Base-by-base conservation (phyloP, 2,113 vertebrate species). In the Lasiurus borealis region DNA sequence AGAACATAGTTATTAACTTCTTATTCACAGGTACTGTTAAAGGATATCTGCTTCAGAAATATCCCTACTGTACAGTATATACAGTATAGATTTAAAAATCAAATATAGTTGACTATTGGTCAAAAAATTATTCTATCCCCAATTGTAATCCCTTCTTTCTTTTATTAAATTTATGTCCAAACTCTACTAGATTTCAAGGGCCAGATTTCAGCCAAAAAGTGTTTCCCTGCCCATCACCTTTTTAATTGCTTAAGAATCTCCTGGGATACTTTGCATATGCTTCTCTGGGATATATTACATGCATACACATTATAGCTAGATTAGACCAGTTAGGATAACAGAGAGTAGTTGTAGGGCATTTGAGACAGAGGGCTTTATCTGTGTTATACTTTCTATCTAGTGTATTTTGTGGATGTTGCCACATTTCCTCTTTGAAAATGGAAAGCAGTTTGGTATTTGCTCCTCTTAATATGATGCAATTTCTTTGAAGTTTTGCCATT, bases 401-500 rank as follows among this genome's bases (percentile, higher is more conserved):
- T 86, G 13, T 77, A 5, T 71, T 92, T 44, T 75, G 0, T 62
- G 52, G 23, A 71, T 16, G 16, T 4, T 71, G 29, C 6, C 25
- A 59, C 8, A 29, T 85, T 91, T 73, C 27, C 10, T 91, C 1
- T 66, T n/a, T 75, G 16, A 83, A 83, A 50, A 64, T 75, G 10
- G 59, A 85, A 73, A 69, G 18, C 69, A 15, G 4, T 52, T 40
- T 83, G 18, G 48, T 84, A 68, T 15, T 94, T 78, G 40, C 6
- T 93, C 5, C n/a, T 91, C 86, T 87, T 50, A 76, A 0, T 76
- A 21, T 92, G 23, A 81, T 8, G 18, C 12, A 92, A 0, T 84
- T 75, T 87, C 25, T 86, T 62, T 69, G 57, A 88, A 27, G 6
- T 64, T 82, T 44, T 96, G 23, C 13, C 29, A 25, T 92, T 86